Base-by-base conservation (phyloP, 1,140 invertebrate genomes). In the Polyergus mexicanus region DNA sequence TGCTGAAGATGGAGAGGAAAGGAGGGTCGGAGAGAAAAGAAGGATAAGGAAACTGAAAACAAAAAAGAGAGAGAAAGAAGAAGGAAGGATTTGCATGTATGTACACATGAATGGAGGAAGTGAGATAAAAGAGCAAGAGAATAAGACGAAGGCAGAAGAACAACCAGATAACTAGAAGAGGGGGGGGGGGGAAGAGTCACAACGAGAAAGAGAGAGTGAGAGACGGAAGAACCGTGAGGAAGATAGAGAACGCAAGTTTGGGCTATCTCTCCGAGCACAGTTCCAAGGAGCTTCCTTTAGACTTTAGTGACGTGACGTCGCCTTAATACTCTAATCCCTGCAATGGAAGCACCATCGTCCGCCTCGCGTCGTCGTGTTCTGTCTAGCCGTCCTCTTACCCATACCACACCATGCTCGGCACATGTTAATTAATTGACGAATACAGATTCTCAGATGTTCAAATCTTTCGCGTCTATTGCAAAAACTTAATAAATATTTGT, bases 221-320 rank as follows among this genome's bases (percentile, higher is more conserved):
- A 69, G 35, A 13, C 47, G 22, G 71, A 86, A 90, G 84, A 88
- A 87, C 58, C 84, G 63, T 77, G 51, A 84, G 85, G 84, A 77
- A 86, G 88, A 86, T 85, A 83, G 92, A 93, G 92, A 88, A 92
- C 74, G 76, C 89, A 94, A 95, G 91, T 95, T 95, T 90, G 90
- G 93, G 94, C 94, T 95, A 95, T 95, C 94, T 95, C 92, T 87
- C 85, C 86, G 84, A 93, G 89, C 92, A 93, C 92, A 93, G 92
- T 93, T 93, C 91, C 93, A 93, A 94, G 93, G 90, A 94, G 93
- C 91, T 94, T 94, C 94, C 90, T 95, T 94, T 94, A 94, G 94
- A 94, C 92, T 94, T 93, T 93, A 93, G 92, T 93, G 93, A 95
- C 94, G 93, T 95, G 92, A 95, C 93, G 93, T 95, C 92, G 94